Evolutionary conservation across 2,888 invertebrate species (phyloP), one percentile per base, ranked within the genome.

Genomic region (Zygaena filipendulae): DNA sequence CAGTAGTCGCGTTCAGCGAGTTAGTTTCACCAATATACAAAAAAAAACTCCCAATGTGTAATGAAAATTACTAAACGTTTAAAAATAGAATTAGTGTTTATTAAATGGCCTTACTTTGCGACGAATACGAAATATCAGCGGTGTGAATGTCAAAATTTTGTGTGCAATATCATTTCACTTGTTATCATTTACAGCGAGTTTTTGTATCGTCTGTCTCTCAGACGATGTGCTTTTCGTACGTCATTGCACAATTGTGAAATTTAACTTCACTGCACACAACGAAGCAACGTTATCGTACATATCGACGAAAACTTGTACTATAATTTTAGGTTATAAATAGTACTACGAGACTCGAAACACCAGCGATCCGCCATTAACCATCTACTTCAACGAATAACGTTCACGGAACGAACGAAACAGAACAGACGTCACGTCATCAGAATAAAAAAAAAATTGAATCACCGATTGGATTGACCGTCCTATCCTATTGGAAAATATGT

Each of bases 261-360:
- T 62, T 58, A 72, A 67, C 70, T 59, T 63, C 74, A 77, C 70
- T 74, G 57, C 72, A 77, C 75, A 71, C 66, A 72, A 68, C 62
- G 58, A 59, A 57, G 61, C 61, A 75, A 75, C 68, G 69, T 77
- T 75, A 77, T 71, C 68, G 71, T 71, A 79, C 80, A 80, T 79
- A 79, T 80, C 77, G 79, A 71, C 74, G 74, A 79, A 77, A 80
- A 75, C 75, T 79, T 71, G 69, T 77, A 74, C 72, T 77, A 70
- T 79, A 67, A 6, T 79, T 80, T 79, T 74, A 81, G 80, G 80
- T 81, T 81, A 80, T 72, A 80, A 80, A 81, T 81, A 81, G 80
- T 79, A 71, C 72, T 71, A 67, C 64, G 71, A 63, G 77, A 79
- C 74, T 77, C 80, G 74, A 77, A 72, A 70, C 70, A 69, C 66